Evolutionary conservation across 2,888 invertebrate species (phyloP).

Genomic region (Tetragnatha montana): DNA sequence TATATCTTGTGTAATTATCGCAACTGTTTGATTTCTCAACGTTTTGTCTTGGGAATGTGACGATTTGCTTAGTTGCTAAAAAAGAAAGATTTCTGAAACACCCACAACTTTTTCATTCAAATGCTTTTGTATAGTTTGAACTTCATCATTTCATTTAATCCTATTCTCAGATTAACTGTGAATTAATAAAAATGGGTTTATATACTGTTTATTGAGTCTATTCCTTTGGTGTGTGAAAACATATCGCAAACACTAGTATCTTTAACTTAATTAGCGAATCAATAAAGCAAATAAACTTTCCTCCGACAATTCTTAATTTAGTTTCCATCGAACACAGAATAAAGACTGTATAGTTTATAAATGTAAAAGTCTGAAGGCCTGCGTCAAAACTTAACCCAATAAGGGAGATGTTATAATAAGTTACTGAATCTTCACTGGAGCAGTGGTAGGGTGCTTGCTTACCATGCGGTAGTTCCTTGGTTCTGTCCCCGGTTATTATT

Average conservation of each 20-base stretch:
- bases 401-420: no score
- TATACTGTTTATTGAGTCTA: conserved; percentile 55
- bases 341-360: no score
- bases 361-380: no score
- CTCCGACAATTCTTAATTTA: no score
- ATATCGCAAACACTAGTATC: neutral
- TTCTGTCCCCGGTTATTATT: no score
- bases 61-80: conserved; percentile 24
- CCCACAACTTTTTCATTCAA: conserved; percentile 57
- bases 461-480: no score
- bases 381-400: no score
- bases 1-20: conserved; percentile 30
- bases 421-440: no score
- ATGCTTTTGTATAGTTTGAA: conserved; percentile 69
- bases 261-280: no score
- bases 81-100: conserved; percentile 56
- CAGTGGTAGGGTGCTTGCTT: no score
- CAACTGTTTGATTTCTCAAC: conserved; percentile 55
- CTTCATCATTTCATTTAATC: conserved; percentile 67
- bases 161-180: conserved; percentile 69
- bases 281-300: no score
- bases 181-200: conserved; percentile 71
- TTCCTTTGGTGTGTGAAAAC: neutral
- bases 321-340: no score
- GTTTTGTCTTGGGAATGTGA: conserved; percentile 44